These are phyloP conservation scores for Euproctis similis DNA, from an alignment of 2,888 invertebrate genomes.

Conservation along the genomic window DNA sequence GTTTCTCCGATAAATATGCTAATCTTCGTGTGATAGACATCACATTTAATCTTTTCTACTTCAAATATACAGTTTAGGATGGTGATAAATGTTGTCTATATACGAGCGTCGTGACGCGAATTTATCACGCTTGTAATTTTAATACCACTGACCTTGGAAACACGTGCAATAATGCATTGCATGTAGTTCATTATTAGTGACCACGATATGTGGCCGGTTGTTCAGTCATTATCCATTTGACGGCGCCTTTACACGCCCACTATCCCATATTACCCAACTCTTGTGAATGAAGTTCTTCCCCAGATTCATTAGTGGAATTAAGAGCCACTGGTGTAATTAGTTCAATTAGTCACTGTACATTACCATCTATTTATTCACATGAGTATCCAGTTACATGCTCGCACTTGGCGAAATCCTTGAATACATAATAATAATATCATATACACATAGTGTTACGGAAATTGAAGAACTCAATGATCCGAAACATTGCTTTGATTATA, in stretches of 20 bases:
- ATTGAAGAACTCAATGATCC: constrained; percentile 27
- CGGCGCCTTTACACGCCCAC: constrained; percentile 46
- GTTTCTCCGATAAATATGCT: constrained; percentile 15
- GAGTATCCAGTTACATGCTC: constrained; percentile 16
- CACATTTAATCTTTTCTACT: no score
- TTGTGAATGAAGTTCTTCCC: constrained; percentile 23
- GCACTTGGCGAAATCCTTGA: constrained; percentile 30
- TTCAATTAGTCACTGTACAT: constrained; percentile 15
- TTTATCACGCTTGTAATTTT: constrained; percentile 34
- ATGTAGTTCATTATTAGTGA: constrained; percentile 30
- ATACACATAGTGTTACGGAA: no score
- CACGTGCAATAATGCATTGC: constrained; percentile 38
- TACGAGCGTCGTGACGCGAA: constrained; percentile 39
- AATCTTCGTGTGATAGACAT: no score
- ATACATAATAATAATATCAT: no score
- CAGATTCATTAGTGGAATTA: constrained; percentile 13
- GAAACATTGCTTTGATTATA: constrained; percentile 24
- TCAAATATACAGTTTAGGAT: no score
- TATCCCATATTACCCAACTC: constrained; percentile 27
- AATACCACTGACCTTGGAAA: constrained; percentile 39
- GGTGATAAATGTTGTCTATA: constrained; percentile 16
- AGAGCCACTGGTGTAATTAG: constrained; percentile 12
- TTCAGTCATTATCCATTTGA: constrained; percentile 38
- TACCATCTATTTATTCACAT: constrained; percentile 12
- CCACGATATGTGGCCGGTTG: constrained; percentile 1